phyloP scores from a whole-genome alignment of 2,888 invertebrate species.

The Hemaris fuciformis region DNA sequence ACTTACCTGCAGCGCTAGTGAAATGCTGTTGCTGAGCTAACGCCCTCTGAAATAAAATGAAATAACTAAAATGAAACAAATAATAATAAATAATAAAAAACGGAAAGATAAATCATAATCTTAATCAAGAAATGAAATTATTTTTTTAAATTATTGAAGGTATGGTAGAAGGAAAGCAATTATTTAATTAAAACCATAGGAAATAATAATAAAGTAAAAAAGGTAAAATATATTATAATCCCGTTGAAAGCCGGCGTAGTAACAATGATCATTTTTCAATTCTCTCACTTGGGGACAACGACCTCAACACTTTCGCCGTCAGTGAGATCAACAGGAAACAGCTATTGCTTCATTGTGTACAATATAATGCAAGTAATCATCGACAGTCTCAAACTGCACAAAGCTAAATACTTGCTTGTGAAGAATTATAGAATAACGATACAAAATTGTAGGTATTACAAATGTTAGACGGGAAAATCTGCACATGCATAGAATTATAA shows the following conservation, averaged over 20 bases:
- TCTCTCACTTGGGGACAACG: not conserved
- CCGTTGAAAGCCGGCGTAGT: not conserved
- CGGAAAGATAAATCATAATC: conserved; percentile 10
- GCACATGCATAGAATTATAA: no score
- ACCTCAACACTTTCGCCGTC: not conserved
- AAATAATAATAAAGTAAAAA: not conserved
- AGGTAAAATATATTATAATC: not conserved
- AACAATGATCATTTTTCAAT: not conserved
- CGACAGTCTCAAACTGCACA: no score
- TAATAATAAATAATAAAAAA: conserved; percentile 8
- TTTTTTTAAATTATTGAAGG: no score
- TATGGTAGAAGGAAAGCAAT: no score
- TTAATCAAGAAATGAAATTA: no score
- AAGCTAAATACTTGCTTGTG: no score
- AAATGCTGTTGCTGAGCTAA: conserved; percentile 84
- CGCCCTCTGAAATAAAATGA: conserved; percentile 83
- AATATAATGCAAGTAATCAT: not conserved
- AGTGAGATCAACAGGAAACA: not conserved
- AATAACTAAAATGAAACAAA: conserved; percentile 13
- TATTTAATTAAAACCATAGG: no score
- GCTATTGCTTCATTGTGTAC: not conserved
- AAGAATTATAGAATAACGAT: no score
- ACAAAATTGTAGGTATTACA: no score
- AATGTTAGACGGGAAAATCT: no score
- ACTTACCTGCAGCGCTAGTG: conserved; percentile 79